Conservation (phyloP, 2,797 vertebrate species). For the Borostomias antarcticus region DNA sequence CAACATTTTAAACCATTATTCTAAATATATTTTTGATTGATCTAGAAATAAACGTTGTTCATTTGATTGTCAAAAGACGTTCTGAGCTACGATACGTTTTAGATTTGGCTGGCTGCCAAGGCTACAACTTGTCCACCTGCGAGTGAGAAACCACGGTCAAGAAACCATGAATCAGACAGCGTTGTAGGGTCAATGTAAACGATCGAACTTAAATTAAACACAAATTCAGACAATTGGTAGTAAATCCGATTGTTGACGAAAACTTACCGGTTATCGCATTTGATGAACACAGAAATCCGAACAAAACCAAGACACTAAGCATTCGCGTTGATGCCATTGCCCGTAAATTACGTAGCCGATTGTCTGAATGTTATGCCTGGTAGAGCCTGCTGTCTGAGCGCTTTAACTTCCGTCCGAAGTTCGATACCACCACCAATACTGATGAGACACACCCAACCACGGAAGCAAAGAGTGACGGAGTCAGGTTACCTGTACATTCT, state of each 20-base stretch:
- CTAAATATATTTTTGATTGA: too few species aligned
- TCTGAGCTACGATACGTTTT: too few species aligned
- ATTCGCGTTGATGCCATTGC: constrained; percentile 3
- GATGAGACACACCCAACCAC: constrained; percentile 2
- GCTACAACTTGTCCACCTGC: too few species aligned
- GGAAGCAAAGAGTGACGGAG: background rate
- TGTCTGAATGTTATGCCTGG: too few species aligned
- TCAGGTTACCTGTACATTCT: background rate
- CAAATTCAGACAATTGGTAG: background rate
- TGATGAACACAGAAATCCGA: background rate
- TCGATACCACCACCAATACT: background rate
- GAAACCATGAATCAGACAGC: background rate
- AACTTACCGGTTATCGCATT: background rate
- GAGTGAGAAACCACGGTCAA: too few species aligned
- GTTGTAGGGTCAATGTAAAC: background rate
- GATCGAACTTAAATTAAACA: too few species aligned
- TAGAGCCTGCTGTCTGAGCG: background rate
- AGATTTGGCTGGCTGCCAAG: too few species aligned
- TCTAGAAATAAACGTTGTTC: too few species aligned
- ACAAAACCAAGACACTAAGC: background rate
- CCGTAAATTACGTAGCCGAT: too few species aligned
- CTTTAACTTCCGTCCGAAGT: background rate
- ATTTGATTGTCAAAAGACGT: too few species aligned
- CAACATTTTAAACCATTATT: too few species aligned
- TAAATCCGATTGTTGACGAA: background rate